Percentiles rank a stretch among this genome's conserved stretches.
Conservation (phyloP, 1,140 invertebrate genomes). For the Trinorchestia longiramus region DNA sequence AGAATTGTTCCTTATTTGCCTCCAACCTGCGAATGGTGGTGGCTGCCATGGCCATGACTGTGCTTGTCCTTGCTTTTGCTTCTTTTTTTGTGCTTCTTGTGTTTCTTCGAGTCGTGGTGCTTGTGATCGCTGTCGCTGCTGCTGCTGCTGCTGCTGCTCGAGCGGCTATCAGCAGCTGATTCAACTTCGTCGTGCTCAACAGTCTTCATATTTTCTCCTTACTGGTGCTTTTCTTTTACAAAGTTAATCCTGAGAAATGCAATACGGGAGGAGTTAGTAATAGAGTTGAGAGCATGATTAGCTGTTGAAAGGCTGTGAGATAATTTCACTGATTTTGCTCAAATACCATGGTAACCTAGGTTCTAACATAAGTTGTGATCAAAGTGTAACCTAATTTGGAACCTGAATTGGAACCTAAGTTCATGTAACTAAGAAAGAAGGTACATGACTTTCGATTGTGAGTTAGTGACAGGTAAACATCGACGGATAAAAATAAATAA, state of each 20-base stretch:
- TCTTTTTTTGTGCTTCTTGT: conserved; percentile 27
- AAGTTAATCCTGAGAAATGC: background rate
- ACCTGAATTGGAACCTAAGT: too few relatives aligned
- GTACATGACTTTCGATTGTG: too few relatives aligned
- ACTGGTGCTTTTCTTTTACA: background rate
- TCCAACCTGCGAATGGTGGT: background rate
- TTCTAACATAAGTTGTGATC: too few relatives aligned
- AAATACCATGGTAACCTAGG: background rate
- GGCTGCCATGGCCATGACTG: background rate
- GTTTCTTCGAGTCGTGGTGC: background rate
- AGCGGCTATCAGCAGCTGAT: background rate
- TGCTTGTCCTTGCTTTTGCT: conserved; percentile 16
- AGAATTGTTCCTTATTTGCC: background rate
- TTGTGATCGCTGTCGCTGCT: conserved; percentile 30
- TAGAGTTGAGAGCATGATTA: background rate
- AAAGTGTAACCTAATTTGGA: too few relatives aligned
- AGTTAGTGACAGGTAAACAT: background rate
- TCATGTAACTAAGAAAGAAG: too few relatives aligned
- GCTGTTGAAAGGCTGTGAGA: background rate
- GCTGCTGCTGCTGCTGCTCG: conserved; percentile 41
- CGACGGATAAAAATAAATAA: background rate
- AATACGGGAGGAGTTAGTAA: background rate
- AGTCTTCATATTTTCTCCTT: background rate
- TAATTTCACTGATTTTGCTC: background rate
- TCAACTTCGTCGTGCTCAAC: conserved; percentile 24